Conservation (phyloP, 2,797 vertebrate genomes). For the Channallabes apus region DNA sequence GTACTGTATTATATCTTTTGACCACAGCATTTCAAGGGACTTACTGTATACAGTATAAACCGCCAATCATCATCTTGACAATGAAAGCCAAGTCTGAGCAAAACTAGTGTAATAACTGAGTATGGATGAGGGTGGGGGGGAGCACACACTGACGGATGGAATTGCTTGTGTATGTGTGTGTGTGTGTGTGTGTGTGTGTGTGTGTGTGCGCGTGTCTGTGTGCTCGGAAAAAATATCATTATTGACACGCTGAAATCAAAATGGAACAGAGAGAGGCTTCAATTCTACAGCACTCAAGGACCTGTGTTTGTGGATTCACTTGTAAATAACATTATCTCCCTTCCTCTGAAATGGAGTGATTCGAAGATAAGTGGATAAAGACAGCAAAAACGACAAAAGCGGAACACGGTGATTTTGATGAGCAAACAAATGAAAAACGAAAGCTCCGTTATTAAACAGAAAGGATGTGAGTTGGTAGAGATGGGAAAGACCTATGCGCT, state of each 20-base stretch:
- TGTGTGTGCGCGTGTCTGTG: conserved; percentile 34
- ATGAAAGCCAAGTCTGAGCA: conserved; percentile 53
- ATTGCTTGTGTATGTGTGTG: conserved; percentile 35
- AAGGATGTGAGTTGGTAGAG: not conserved
- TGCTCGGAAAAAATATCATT: conserved; percentile 52
- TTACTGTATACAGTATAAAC: conserved; percentile 49
- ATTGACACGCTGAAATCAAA: conserved; percentile 43
- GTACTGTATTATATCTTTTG: conserved; percentile 11
- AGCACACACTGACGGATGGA: conserved; percentile 44
- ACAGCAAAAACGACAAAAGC: not conserved
- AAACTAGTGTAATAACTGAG: conserved; percentile 54
- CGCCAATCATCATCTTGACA: conserved; percentile 49
- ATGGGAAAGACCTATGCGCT: not conserved
- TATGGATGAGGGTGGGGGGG: conserved; percentile 19
- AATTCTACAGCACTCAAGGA: conserved; percentile 18
- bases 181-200: conserved; percentile 32
- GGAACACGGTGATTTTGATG: conserved; percentile 20
- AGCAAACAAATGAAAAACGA: conserved; percentile 22
- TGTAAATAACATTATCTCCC: conserved; percentile 40
- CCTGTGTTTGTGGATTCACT: conserved; percentile 25
- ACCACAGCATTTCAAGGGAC: conserved; percentile 36
- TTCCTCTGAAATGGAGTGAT: conserved; percentile 26
- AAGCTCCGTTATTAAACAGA: conserved; percentile 12
- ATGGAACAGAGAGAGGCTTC: not conserved
- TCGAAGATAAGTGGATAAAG: conserved; percentile 37